Evolutionary conservation across 1,140 invertebrate species (phyloP), one percentile per base, ranked within the genome.

Genomic region (Apis cerana): DNA sequence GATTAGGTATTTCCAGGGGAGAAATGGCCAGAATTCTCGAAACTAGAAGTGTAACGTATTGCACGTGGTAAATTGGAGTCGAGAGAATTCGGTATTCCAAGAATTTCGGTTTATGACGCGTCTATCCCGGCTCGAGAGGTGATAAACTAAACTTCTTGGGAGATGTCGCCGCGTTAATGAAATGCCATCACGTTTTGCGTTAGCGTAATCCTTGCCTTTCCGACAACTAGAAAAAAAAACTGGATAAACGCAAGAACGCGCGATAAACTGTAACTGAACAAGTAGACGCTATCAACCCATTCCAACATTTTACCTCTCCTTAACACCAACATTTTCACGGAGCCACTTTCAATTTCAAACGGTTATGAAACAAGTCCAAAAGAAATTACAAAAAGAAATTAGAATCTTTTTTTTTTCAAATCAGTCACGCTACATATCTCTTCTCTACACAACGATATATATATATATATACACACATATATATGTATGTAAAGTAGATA

Each of bases 61-160:
- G 54, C 65, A 2, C 27, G 65, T 11, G 15, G 33, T n/a, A 78
- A 78, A 78, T 78, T 78, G 75, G 50, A 69, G 64, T n/a, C 64
- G 7, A 15, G 65, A 23, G 75, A 48, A 69, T 43, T 33, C 23
- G n/a, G 13, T 67, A 56, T 67, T 78, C 33, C 75, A 78, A 69
- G 75, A 69, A 59, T 68, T 43, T 50, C 33, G 17, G 64, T 69
- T 78, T 58, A 50, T 43, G 75, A 78, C 13, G 65, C 54, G 52
- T 58, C 52, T 58, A 21, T 54, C 9, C 12, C n/a, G 11, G 52
- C 5, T n/a, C 10, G 64, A 19, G 17, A 7, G 65, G 9, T 59
- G 54, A 59, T 68, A 69, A 78, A 78, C 52, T 58, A 48, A 43
- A 78, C 62, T 78, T 58, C 52, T 23, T 48, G 54, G 27, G 1